Evolutionary conservation across 2,888 invertebrate species (phyloP).

Genomic region (Macrophya annulata): DNA sequence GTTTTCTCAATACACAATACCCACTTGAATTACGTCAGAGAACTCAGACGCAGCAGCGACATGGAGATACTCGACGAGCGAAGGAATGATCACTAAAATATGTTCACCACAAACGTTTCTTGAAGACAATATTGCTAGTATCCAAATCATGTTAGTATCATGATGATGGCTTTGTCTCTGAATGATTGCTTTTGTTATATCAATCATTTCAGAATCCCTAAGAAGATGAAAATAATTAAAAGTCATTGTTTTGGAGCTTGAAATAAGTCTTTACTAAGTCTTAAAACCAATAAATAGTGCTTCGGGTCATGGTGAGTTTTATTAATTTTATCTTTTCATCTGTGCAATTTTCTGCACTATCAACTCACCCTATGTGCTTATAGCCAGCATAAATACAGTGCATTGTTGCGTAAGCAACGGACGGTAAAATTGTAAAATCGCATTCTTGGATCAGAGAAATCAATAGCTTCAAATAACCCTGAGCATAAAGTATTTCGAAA

Average conservation of each 20-base stretch:
- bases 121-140: conserved; percentile 74
- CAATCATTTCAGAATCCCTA: conserved; percentile 68
- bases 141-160: conserved; percentile 70
- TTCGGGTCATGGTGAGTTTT: background rate
- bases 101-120: conserved; percentile 61
- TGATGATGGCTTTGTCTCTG: conserved; percentile 60
- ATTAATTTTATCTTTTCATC: background rate
- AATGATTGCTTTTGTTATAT: conserved; percentile 64
- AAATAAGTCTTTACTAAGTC: background rate
- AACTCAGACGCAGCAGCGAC: conserved; percentile 58
- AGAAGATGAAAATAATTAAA: conserved; percentile 55
- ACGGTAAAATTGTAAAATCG: conserved; percentile 66
- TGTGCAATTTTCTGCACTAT: background rate
- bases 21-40: conserved; percentile 64
- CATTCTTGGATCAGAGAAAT: conserved; percentile 67
- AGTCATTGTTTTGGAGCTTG: background rate
- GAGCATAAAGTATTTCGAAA: conserved; percentile 73
- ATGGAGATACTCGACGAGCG: conserved; percentile 64
- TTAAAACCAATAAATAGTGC: too few species aligned
- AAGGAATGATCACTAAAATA: conserved; percentile 61
- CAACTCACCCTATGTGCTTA: conserved; percentile 70
- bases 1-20: background rate
- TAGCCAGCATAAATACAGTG: conserved; percentile 69
- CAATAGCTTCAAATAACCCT: conserved; percentile 72
- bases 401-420: conserved; percentile 72